phyloP scores from a whole-genome alignment of 2,888 invertebrate species.

The Drosophila seclusa region DNA sequence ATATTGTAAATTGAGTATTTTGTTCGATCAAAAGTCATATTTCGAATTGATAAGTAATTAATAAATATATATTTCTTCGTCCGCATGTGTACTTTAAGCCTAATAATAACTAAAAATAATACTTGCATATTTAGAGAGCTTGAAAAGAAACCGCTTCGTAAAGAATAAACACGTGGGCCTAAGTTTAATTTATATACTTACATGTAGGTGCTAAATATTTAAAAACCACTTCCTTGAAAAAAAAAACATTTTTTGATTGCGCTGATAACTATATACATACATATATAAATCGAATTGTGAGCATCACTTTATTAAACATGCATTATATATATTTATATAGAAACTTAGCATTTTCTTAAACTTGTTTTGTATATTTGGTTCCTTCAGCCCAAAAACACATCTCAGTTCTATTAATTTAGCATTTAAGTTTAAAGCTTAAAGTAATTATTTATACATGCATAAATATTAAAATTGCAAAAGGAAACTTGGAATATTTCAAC shows the following conservation, averaged over 20 bases:
- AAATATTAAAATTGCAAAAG: constrained; percentile 20
- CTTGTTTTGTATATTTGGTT: constrained; percentile 27
- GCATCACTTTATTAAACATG: neutral
- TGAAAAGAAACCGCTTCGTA: neutral
- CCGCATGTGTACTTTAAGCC: constrained; percentile 8
- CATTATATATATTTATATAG: constrained; percentile 2
- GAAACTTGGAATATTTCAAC: constrained; percentile 33
- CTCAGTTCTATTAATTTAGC: constrained; percentile 26
- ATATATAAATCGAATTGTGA: constrained; percentile 1
- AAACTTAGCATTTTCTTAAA: neutral
- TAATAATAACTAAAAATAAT: neutral
- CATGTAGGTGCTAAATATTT: neutral
- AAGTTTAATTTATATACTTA: neutral
- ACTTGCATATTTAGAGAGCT: neutral
- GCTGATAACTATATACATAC: neutral
- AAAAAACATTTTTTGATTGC: neutral
- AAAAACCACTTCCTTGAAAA: neutral
- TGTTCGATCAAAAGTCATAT: neutral
- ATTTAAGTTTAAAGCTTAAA: constrained; percentile 19
- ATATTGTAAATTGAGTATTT: neutral
- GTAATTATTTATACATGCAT: constrained; percentile 31
- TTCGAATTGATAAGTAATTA: constrained; percentile 3
- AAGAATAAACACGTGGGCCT: neutral
- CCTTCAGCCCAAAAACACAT: constrained; percentile 22
- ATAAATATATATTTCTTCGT: constrained; percentile 5